Evolutionary conservation across 2,888 invertebrate genomes (phyloP).

Genomic region (Gymnosoma rotundatum): DNA sequence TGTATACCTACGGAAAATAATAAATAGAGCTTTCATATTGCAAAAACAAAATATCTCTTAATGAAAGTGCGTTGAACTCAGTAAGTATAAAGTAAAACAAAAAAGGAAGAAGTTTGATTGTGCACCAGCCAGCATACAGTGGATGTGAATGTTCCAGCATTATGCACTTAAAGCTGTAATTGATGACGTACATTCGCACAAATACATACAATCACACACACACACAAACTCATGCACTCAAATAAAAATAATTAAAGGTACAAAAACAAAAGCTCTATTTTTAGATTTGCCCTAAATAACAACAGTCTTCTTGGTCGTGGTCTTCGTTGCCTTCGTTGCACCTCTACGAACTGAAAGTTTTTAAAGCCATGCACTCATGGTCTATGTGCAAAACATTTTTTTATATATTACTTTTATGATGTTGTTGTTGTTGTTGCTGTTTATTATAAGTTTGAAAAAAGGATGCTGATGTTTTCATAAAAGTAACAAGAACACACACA

Average conservation of each 20-base stretch:
- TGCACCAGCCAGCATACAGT: neutral
- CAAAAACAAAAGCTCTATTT: constrained; percentile 61
- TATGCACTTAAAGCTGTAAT: constrained; percentile 58
- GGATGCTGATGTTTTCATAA: constrained; percentile 43
- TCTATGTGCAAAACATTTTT: too few relatives aligned
- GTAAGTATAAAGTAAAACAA: neutral
- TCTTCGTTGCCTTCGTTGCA: constrained; percentile 11
- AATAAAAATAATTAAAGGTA: constrained; percentile 22
- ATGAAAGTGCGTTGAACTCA: constrained; percentile 61
- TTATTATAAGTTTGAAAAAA: constrained; percentile 17
- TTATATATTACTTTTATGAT: too few relatives aligned
- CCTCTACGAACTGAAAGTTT: constrained; percentile 24
- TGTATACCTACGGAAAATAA: neutral
- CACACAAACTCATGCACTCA: neutral
- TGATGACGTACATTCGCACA: constrained; percentile 57
- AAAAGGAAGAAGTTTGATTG: constrained; percentile 24
- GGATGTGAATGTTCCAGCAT: neutral
- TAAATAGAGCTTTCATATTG: constrained; percentile 42
- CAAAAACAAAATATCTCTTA: constrained; percentile 19
- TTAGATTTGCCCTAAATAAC: constrained; percentile 62
- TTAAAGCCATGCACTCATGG: too few relatives aligned
- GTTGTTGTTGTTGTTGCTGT: neutral
- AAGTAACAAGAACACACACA: constrained; percentile 29
- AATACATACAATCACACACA: neutral
- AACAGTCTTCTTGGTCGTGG: constrained; percentile 33